Conservation (phyloP, 2,888 invertebrate genomes). For the Liodrosophila aerea region DNA sequence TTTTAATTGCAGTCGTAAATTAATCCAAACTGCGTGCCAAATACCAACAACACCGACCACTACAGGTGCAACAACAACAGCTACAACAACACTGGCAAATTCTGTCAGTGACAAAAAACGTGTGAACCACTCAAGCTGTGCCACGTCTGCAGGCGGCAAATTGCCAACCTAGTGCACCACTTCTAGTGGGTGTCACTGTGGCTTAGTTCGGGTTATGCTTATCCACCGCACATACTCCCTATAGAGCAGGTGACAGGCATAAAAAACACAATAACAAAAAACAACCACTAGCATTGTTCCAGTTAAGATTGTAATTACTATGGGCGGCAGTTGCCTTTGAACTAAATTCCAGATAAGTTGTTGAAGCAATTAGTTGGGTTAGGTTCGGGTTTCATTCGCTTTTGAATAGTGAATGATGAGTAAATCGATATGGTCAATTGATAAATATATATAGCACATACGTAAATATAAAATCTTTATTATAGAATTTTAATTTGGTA, state of each 20-base stretch:
- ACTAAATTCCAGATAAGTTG: constrained; percentile 17
- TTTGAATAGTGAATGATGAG: neutral
- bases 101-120: constrained; percentile 40
- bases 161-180: constrained; percentile 42
- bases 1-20: constrained; percentile 81
- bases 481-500: too few relatives aligned
- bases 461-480: too few relatives aligned
- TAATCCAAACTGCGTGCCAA: constrained; percentile 76
- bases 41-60: constrained; percentile 39
- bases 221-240: constrained; percentile 9
- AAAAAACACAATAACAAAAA: neutral
- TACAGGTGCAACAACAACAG: constrained; percentile 16
- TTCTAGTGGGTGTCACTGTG: constrained; percentile 36
- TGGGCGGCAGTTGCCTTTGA: constrained; percentile 43
- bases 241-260: constrained; percentile 2
- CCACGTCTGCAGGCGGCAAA: constrained; percentile 50
- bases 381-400: constrained; percentile 44
- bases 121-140: constrained; percentile 71
- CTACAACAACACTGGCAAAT: constrained; percentile 8
- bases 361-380: constrained; percentile 37
- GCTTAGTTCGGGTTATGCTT: constrained; percentile 22
- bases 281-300: constrained; percentile 15
- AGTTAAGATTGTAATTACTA: constrained; percentile 21
- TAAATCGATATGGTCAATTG: neutral
- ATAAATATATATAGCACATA: too few relatives aligned